These are phyloP conservation scores for Lasius fuliginosus DNA, from an alignment of 2,888 invertebrate genomes.

Conservation along the genomic window DNA sequence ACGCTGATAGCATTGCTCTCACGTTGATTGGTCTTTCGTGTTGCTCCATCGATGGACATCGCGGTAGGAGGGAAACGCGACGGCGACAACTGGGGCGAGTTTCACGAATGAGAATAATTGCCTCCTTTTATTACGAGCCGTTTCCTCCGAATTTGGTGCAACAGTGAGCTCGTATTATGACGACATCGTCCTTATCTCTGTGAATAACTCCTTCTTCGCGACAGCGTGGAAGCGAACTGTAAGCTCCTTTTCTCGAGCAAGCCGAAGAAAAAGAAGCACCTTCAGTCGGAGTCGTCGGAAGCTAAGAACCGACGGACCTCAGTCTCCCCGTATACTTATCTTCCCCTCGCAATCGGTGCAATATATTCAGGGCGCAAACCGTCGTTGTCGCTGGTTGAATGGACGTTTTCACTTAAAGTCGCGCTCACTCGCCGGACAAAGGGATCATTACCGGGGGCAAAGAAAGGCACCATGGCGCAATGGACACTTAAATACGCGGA, in stretches of 20 bases:
- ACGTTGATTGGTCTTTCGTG: slow-evolving; percentile 34
- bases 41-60: slow-evolving; percentile 21
- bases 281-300: slow-evolving; percentile 61
- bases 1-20: slow-evolving; percentile 9
- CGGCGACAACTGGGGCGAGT: slow-evolving; percentile 3
- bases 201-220: slow-evolving; percentile 66
- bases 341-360: slow-evolving; percentile 82
- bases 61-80: slow-evolving; percentile 19
- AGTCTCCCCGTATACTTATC: slow-evolving; percentile 79
- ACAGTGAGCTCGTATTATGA: slow-evolving; percentile 69
- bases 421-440: slow-evolving; percentile 81
- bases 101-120: slow-evolving; percentile 53
- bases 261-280: slow-evolving; percentile 58
- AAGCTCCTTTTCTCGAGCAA: slow-evolving; percentile 69
- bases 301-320: slow-evolving; percentile 72
- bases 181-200: slow-evolving; percentile 57
- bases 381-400: slow-evolving; percentile 81
- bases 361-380: slow-evolving; percentile 84
- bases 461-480: slow-evolving; percentile 78
- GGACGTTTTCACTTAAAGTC: slow-evolving; percentile 83
- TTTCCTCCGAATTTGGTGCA: slow-evolving; percentile 53
- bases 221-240: slow-evolving; percentile 61
- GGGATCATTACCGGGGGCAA: slow-evolving; percentile 82
- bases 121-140: slow-evolving; percentile 61
- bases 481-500: slow-evolving; percentile 84